A percentile compares a stretch with the other conserved stretches of the same genome.
Conservation (phyloP, 2,888 invertebrate genomes). For the Odontocerum albicorne region DNA sequence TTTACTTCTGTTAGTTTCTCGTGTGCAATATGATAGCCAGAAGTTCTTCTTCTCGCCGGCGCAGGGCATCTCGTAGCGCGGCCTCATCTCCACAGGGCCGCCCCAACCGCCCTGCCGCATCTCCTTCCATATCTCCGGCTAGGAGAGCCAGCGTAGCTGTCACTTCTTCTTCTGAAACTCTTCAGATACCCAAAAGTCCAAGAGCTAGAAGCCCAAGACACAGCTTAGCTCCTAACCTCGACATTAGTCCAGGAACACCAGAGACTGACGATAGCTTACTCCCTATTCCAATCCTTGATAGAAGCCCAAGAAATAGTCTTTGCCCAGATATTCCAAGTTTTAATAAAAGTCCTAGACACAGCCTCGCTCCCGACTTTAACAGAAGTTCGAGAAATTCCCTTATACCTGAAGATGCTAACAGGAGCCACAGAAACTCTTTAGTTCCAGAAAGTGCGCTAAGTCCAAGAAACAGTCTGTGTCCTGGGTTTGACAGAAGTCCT, state of each 20-base stretch:
- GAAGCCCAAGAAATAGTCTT: conserved; percentile 56
- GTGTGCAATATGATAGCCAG: conserved; percentile 68
- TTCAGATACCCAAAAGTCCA: conserved; percentile 41
- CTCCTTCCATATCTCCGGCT: conserved; percentile 45
- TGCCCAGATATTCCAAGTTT: conserved; percentile 51
- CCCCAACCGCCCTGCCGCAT: conserved; percentile 44
- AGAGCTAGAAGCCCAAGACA: conserved; percentile 63
- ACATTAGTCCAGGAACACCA: conserved; percentile 49
- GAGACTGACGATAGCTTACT: conserved; percentile 41
- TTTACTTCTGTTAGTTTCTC: no score
- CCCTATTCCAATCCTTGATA: conserved; percentile 37
- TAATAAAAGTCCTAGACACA: conserved; percentile 50
- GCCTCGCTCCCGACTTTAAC: conserved; percentile 62
- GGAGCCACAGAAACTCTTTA: conserved; percentile 65
- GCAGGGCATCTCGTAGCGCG: conserved; percentile 67
- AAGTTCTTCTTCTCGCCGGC: conserved; percentile 67
- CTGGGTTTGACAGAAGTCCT: conserved; percentile 47
- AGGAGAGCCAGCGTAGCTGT: conserved; percentile 45
- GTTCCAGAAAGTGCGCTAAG: conserved; percentile 61
- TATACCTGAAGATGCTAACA: conserved; percentile 59
- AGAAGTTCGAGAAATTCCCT: conserved; percentile 60
- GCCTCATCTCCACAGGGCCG: conserved; percentile 65
- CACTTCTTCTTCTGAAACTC: conserved; percentile 41
- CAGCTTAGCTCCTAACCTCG: conserved; percentile 62
- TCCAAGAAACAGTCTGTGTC: conserved; percentile 57